Evolutionary conservation across 2,797 vertebrate species (phyloP).

Genomic region (Cryptoprocta ferox): DNA sequence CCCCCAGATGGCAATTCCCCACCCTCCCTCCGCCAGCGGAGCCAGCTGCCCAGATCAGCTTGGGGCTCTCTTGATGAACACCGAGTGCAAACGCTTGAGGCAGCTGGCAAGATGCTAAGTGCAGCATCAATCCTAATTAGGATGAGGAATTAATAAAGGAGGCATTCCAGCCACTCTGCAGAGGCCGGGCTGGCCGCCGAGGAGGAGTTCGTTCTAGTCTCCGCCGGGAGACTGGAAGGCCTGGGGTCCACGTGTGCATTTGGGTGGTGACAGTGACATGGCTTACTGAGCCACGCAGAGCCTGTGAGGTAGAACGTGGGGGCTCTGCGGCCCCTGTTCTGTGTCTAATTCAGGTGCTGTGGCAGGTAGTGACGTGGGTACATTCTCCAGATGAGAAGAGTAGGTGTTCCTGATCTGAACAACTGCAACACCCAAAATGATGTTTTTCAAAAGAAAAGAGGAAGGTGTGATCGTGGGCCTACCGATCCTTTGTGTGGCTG

Average conservation of each 20-base stretch:
- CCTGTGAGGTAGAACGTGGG: neutral
- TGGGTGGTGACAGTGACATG: neutral
- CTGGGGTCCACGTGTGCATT: neutral
- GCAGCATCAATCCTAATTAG: slow-evolving; percentile 77
- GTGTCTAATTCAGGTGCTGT: slow-evolving; percentile 37
- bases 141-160: slow-evolving; percentile 75
- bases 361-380: slow-evolving; percentile 65
- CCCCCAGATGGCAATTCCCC: slow-evolving; percentile 55
- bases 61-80: slow-evolving; percentile 65
- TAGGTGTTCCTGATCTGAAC: slow-evolving; percentile 70
- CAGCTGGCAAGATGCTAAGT: slow-evolving; percentile 76
- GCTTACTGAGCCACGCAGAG: neutral
- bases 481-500: slow-evolving; percentile 4
- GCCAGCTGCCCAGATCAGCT: slow-evolving; percentile 73
- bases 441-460: slow-evolving; percentile 59
- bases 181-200: neutral
- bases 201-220: neutral
- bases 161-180: neutral
- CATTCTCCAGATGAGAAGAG: slow-evolving; percentile 55
- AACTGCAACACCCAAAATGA: slow-evolving; percentile 44
- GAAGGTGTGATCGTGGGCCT: slow-evolving; percentile 41
- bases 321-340: neutral
- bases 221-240: slow-evolving; percentile 20
- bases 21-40: neutral
- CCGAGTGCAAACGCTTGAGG: slow-evolving; percentile 60